These are phyloP conservation scores for Gadus chalcogrammus DNA, from an alignment of 2,113 vertebrate species.

Conservation along the genomic window DNA sequence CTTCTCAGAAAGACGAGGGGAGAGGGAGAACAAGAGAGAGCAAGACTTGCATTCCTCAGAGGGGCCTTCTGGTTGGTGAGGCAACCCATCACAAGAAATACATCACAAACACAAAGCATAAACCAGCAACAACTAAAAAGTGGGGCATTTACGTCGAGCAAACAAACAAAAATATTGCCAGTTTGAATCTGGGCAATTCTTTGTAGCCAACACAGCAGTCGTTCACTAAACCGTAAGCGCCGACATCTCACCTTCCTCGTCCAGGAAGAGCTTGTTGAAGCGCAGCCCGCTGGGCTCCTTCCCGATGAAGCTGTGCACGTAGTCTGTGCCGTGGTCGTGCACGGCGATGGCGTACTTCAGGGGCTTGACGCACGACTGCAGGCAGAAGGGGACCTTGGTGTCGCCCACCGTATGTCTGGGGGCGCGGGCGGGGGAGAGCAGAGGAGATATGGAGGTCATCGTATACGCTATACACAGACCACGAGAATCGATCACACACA, in stretches of 20 bases:
- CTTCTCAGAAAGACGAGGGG: too few relatives aligned
- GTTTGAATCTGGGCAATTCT: too few relatives aligned
- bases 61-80: too few relatives aligned
- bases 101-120: too few relatives aligned
- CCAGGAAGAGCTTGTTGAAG: conserved; percentile 95
- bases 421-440: not conserved
- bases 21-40: too few relatives aligned
- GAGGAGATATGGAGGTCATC: not conserved
- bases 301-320: conserved; percentile 93
- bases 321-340: conserved; percentile 91
- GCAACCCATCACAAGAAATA: too few relatives aligned
- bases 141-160: too few relatives aligned
- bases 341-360: conserved; percentile 94
- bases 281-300: conserved; percentile 97
- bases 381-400: conserved; percentile 96
- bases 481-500: too few relatives aligned
- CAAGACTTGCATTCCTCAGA: too few relatives aligned
- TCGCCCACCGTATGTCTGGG: conserved; percentile 91
- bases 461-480: too few relatives aligned
- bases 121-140: too few relatives aligned
- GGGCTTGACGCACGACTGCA: conserved; percentile 97
- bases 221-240: not conserved
- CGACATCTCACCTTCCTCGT: conserved; percentile 89
- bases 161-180: not conserved
- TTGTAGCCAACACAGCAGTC: too few relatives aligned